Base-by-base conservation (phyloP, 2,888 invertebrate species). In the Parnassius orleans region DNA sequence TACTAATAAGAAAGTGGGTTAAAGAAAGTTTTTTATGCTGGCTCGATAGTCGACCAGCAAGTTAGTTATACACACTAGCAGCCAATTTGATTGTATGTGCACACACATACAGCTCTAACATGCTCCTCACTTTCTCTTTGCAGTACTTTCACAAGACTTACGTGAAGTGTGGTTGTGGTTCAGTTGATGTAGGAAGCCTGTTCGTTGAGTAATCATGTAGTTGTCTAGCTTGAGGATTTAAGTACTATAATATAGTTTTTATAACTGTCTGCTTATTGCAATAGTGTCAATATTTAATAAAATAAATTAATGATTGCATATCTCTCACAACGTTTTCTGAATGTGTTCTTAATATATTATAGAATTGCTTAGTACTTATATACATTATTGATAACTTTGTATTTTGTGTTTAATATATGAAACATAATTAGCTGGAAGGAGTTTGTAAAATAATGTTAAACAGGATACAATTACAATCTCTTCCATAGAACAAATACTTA, bases 21-120 rank as follows among this genome's bases (percentile, higher is more conserved):
- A 88, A 91, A 90, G 92, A 92, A 92, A 92, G 92, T 91, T 90
- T 89, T 85, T 86, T 84, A 79, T 81, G 82, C 83, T 74, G 77
- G 79, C 81, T 72, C 75, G 78, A 84, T 78, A 84, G 80, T 83
- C 78, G 76, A 82, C 84, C 68, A 76, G 79, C 83, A 72, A 83
- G 84, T 83, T 80, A 71, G 80, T 75, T 83, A 79, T 83, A 86
- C 85, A 82, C 81, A 79, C 83, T 78, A 73, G 68, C 77, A 71
- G 74, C 64, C 70, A 73, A 65, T 64, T 68, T 67, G 64, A 70
- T 76, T 78, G 76, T 80, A 77, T 79, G 76, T 79, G 68, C 65
- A 76, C 75, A 75, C 80, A 78, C 78, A 78, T 79, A 76, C 73
- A 76, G 75, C 72, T 80, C 81, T 85, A 83, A 82, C 81, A 72